These are phyloP conservation scores for Stichodactyla helianthus DNA, from an alignment of 64 coral and sea anemone genomes.

Conservation along the genomic window DNA sequence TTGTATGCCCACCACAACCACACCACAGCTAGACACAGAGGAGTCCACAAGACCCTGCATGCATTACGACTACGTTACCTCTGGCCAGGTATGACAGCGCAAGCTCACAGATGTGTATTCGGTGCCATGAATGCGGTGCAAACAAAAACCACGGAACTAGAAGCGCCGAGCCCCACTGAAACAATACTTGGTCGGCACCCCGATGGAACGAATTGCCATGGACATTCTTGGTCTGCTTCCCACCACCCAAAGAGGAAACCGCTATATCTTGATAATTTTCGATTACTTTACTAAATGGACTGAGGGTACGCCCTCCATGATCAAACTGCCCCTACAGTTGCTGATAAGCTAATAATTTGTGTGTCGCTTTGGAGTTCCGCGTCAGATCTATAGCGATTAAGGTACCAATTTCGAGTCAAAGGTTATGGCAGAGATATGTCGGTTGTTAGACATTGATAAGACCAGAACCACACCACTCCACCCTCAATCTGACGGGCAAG, in stretches of 20 bases:
- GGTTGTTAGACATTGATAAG: slow-evolving; percentile 53
- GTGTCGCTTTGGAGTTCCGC: slow-evolving; percentile 46
- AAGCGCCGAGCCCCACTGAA: slow-evolving; percentile 28
- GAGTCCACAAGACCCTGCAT: neutral
- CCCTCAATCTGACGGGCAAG: slow-evolving; percentile 54
- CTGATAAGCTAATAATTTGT: slow-evolving; percentile 55
- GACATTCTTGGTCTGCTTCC: slow-evolving; percentile 58
- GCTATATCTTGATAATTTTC: slow-evolving; percentile 22
- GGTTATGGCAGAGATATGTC: slow-evolving; percentile 62
- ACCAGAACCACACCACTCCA: slow-evolving; percentile 48
- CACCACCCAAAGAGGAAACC: slow-evolving; percentile 32
- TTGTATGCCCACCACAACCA: slow-evolving; percentile 34
- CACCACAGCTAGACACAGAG: slow-evolving; percentile 45
- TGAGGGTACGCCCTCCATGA: slow-evolving; percentile 35
- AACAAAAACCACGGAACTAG: slow-evolving; percentile 34
- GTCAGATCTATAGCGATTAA: slow-evolving; percentile 51
- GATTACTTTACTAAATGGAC: slow-evolving; percentile 58
- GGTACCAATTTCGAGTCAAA: slow-evolving; percentile 59
- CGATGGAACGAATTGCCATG: slow-evolving; percentile 54
- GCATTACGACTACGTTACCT: neutral
- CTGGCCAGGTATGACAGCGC: slow-evolving; percentile 33
- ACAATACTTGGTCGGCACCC: slow-evolving; percentile 42
- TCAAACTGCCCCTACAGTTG: slow-evolving; percentile 49
- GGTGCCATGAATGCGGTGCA: slow-evolving; percentile 46
- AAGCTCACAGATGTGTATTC: slow-evolving; percentile 27